Evolutionary conservation across 2,888 invertebrate species (phyloP).

Genomic region (Pycnomerus fuliginosus): DNA sequence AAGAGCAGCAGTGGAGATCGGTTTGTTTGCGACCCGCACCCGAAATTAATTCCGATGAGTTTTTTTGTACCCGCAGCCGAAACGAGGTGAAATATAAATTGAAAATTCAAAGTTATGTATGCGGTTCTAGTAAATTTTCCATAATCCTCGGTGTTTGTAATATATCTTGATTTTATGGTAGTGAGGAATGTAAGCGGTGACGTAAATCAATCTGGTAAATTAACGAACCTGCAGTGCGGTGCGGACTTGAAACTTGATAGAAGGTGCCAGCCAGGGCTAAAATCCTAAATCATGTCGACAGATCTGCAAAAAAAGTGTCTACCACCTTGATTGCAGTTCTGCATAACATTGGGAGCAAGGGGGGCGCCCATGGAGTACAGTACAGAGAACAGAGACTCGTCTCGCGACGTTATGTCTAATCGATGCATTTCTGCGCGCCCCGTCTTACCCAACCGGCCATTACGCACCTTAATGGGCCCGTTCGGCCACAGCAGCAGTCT

Average conservation of each 20-base stretch:
- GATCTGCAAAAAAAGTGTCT: too few relatives aligned
- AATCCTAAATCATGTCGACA: too few relatives aligned
- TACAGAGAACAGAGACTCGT: constrained; percentile 32
- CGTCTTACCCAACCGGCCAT: constrained; percentile 67
- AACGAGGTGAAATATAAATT: constrained; percentile 26
- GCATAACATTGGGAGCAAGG: too few relatives aligned
- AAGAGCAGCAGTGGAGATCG: too few relatives aligned
- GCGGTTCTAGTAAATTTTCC: constrained; percentile 39
- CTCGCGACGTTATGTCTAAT: constrained; percentile 63
- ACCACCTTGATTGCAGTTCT: too few relatives aligned
- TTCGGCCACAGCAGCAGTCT: constrained; percentile 48
- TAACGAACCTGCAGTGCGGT: constrained; percentile 40
- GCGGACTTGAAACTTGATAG: constrained; percentile 25
- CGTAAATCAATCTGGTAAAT: constrained; percentile 51
- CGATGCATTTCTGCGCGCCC: constrained; percentile 70
- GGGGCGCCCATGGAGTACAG: constrained; percentile 26
- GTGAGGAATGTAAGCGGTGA: constrained; percentile 47
- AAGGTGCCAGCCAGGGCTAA: too few relatives aligned
- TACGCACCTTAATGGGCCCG: constrained; percentile 72
- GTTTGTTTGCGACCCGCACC: too few relatives aligned
- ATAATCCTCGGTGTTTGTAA: constrained; percentile 41
- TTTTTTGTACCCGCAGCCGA: too few relatives aligned
- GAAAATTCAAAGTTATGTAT: constrained; percentile 34
- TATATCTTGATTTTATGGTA: constrained; percentile 49
- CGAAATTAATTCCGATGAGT: too few relatives aligned